Evolutionary conservation across 2,797 vertebrate species (phyloP).

Genomic region (Menidia menidia): DNA sequence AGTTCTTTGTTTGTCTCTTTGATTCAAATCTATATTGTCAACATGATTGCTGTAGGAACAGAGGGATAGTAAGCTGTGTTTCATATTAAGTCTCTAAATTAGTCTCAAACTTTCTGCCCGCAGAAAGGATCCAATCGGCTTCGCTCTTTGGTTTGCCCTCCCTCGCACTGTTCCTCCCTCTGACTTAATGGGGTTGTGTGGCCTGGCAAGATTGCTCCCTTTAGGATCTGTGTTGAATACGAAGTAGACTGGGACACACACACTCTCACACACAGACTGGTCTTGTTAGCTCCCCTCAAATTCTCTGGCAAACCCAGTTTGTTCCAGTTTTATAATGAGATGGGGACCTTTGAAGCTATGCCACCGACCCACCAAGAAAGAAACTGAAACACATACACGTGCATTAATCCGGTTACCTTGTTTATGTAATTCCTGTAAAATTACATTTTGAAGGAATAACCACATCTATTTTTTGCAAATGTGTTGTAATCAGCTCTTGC

Average conservation of each 20-base stretch:
- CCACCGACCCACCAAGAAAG: conserved; percentile 56
- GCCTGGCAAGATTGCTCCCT: conserved; percentile 71
- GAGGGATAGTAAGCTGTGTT: conserved; percentile 35
- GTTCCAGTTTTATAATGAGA: conserved; percentile 80
- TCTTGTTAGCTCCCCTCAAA: conserved; percentile 76
- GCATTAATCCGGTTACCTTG: conserved; percentile 36
- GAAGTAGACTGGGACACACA: conserved; percentile 58
- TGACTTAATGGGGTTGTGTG: conserved; percentile 71
- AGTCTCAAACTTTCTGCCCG: conserved; percentile 29
- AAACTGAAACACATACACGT: conserved; percentile 23
- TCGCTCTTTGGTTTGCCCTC: conserved; percentile 43
- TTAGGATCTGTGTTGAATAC: conserved; percentile 73
- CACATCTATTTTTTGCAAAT: conserved; percentile 25
- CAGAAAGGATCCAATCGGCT: conserved; percentile 32
- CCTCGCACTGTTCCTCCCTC: conserved; percentile 36
- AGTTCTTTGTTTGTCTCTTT: conserved; percentile 31
- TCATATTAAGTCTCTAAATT: conserved; percentile 49
- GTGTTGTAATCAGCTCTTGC: conserved; percentile 22
- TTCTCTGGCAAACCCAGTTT: conserved; percentile 72
- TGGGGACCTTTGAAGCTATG: conserved; percentile 67
- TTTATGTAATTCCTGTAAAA: conserved; percentile 12
- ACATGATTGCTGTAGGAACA: conserved; percentile 11
- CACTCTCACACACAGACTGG: conserved; percentile 58
- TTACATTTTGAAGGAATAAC: conserved; percentile 16
- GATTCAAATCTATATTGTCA: conserved; percentile 27